Percentiles rank a stretch among this genome's conserved stretches.
Evolutionary conservation across 2,113 vertebrate genomes (phyloP).

Genomic region (Eclectus roratus): DNA sequence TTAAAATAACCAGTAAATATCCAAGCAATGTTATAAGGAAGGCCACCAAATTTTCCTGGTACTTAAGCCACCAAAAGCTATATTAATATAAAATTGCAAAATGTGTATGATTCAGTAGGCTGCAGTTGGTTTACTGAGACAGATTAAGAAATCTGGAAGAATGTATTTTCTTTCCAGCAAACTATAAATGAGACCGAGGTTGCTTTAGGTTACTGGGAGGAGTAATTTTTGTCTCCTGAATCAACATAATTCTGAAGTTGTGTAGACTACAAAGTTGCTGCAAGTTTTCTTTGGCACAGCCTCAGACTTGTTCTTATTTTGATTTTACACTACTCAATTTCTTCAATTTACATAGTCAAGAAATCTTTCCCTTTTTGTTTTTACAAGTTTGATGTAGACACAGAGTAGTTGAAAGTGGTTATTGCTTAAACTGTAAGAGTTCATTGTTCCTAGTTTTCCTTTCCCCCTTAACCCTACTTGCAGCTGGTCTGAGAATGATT

Average conservation of each 20-base stretch:
- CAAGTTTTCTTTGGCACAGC: slow-evolving; percentile 20
- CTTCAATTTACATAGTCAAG: slow-evolving; percentile 44
- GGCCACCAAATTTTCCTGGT: background rate
- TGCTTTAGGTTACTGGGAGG: slow-evolving; percentile 34
- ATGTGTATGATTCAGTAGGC: background rate
- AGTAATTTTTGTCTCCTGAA: slow-evolving; percentile 31
- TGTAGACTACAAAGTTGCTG: slow-evolving; percentile 8
- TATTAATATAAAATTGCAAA: background rate
- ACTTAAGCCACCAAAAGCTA: background rate
- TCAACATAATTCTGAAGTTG: slow-evolving; percentile 45
- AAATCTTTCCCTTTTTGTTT: slow-evolving; percentile 30
- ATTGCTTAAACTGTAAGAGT: background rate
- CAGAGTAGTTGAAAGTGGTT: background rate
- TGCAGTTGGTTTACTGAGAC: background rate
- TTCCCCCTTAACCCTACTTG: background rate
- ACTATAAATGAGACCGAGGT: slow-evolving; percentile 4
- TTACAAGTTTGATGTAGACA: background rate
- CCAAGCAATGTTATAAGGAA: background rate
- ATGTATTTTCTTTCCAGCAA: slow-evolving; percentile 25
- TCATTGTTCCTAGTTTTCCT: background rate
- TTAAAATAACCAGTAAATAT: background rate
- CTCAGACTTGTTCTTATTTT: slow-evolving; percentile 37
- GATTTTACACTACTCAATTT: background rate
- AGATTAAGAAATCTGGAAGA: slow-evolving; percentile 32
- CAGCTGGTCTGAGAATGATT: background rate